A percentile compares a stretch with the other conserved stretches of the same genome.
These are phyloP conservation scores for Solen grandis DNA, from an alignment of 1,140 invertebrate genomes.

Conservation along the genomic window DNA sequence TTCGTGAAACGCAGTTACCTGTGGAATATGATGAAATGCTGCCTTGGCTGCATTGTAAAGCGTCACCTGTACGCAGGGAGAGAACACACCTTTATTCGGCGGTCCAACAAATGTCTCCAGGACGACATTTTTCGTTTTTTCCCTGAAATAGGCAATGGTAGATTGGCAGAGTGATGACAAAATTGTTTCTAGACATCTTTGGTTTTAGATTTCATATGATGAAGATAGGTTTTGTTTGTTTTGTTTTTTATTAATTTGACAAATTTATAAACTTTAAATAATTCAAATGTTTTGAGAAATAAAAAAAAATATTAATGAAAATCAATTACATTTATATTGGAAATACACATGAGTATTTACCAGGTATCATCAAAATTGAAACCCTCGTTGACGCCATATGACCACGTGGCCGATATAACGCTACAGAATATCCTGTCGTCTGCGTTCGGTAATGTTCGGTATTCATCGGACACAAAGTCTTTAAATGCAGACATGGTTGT, in stretches of 20 bases:
- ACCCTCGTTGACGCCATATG: slow-evolving; percentile 83
- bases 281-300: too few species aligned
- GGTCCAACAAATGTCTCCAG: slow-evolving; percentile 88
- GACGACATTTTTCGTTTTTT: slow-evolving; percentile 86
- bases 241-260: too few species aligned
- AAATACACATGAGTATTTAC: slow-evolving; percentile 4
- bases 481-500: slow-evolving; percentile 89
- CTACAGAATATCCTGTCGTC: slow-evolving; percentile 88
- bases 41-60: slow-evolving; percentile 86
- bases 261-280: too few species aligned
- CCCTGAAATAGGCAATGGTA: too few species aligned
- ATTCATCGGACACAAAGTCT: slow-evolving; percentile 89
- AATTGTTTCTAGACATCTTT: too few species aligned
- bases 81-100: slow-evolving; percentile 85
- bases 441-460: slow-evolving; percentile 86
- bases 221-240: too few species aligned
- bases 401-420: slow-evolving; percentile 87
- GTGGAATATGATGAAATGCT: slow-evolving; percentile 85
- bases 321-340: too few species aligned
- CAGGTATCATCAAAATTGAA: slow-evolving; percentile 52
- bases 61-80: slow-evolving; percentile 89
- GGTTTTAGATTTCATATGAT: too few species aligned
- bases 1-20: too few species aligned
- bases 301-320: too few species aligned
- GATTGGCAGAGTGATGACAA: too few species aligned